Conservation (phyloP, 2,888 invertebrate genomes). For the Prionchulus punctatus region DNA sequence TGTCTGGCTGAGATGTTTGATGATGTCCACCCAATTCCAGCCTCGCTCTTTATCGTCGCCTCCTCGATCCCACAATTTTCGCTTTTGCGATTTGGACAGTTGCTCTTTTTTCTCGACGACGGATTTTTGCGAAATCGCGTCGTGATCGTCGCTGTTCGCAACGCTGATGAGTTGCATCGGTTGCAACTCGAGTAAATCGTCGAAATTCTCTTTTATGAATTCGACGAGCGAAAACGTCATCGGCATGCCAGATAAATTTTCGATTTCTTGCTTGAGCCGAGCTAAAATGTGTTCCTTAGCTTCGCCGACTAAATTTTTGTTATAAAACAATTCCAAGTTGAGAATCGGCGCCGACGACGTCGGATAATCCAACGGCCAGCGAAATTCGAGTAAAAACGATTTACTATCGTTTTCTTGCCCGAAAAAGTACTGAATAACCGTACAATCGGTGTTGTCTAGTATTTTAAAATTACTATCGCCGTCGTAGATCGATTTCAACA, state of each 20-base stretch:
- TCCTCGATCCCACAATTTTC: constrained; percentile 61
- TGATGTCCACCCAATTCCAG: constrained; percentile 85
- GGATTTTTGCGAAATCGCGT: neutral
- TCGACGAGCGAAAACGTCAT: constrained; percentile 90
- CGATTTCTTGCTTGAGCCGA: constrained; percentile 51
- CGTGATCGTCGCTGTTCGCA: constrained; percentile 6
- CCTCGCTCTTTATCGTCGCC: constrained; percentile 66
- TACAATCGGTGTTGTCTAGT: constrained; percentile 51
- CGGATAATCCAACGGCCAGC: constrained; percentile 70
- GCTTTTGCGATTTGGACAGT: constrained; percentile 74
- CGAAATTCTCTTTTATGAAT: constrained; percentile 62
- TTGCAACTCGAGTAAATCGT: constrained; percentile 54
- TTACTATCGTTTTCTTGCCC: constrained; percentile 56
- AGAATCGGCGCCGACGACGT: constrained; percentile 54
- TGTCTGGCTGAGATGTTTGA: constrained; percentile 77
- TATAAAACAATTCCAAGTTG: constrained; percentile 78
- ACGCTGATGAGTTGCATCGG: neutral
- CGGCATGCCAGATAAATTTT: constrained; percentile 67
- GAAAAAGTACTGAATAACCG: constrained; percentile 24
- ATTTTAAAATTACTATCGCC: constrained; percentile 64
- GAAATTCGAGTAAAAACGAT: constrained; percentile 70
- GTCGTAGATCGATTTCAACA: constrained; percentile 77
- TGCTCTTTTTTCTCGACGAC: constrained; percentile 44
- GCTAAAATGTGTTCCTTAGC: constrained; percentile 54
- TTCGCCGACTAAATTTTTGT: constrained; percentile 55